Percentiles rank a stretch among this genome's conserved stretches.
phyloP scores from a whole-genome alignment of 2,888 invertebrate genomes.

The Zonitis immaculata region DNA sequence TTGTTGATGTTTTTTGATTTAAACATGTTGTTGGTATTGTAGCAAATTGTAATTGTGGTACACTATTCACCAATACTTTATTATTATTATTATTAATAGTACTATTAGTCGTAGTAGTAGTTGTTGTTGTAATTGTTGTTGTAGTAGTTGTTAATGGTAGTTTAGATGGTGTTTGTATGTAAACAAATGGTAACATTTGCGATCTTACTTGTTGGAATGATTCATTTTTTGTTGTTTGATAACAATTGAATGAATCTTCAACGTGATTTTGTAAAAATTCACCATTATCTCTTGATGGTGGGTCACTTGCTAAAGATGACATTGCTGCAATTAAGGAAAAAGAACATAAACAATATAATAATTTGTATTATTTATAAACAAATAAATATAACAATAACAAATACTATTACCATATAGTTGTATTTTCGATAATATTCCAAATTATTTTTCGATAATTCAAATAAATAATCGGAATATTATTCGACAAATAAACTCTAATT shows the following conservation, averaged over 20 bases:
- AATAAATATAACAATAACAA: too few species aligned
- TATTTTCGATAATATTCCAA: too few species aligned
- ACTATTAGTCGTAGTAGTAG: slow-evolving; percentile 21
- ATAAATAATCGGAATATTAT: too few species aligned
- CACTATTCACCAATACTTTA: slow-evolving; percentile 31
- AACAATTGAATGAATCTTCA: slow-evolving; percentile 12
- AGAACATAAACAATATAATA: too few species aligned
- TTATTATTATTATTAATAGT: slow-evolving; percentile 23
- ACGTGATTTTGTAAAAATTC: not conserved
- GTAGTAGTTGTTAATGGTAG: slow-evolving; percentile 30
- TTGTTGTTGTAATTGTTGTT: slow-evolving; percentile 23
- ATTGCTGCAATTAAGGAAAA: not conserved
- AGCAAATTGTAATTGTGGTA: slow-evolving; percentile 35
- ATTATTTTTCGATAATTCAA: too few species aligned
- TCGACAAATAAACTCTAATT: too few species aligned
- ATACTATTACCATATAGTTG: too few species aligned
- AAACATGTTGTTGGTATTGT: slow-evolving; percentile 27
- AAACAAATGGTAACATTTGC: slow-evolving; percentile 56
- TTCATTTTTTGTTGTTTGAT: slow-evolving; percentile 19
- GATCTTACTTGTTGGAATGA: slow-evolving; percentile 35
- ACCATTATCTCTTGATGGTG: not conserved
- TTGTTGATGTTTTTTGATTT: slow-evolving; percentile 27
- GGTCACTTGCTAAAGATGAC: slow-evolving; percentile 1
- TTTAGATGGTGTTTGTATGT: slow-evolving; percentile 56
- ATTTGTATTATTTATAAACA: too few species aligned